Evolutionary conservation across 2,888 invertebrate genomes (phyloP), one percentile per base, ranked within the genome.

Genomic region (Rosalia funebris): DNA sequence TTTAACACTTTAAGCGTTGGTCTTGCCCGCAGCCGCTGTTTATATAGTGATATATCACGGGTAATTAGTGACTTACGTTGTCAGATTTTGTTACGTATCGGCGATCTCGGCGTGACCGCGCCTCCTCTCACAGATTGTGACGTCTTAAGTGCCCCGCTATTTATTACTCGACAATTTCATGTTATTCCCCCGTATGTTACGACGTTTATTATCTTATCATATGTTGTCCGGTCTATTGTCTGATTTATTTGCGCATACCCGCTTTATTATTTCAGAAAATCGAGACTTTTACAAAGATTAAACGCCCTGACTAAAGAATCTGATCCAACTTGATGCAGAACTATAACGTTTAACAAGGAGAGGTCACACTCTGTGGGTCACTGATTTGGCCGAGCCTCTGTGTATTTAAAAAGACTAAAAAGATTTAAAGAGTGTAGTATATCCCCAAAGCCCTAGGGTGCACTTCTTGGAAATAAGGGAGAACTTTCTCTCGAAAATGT

Each of bases 31-130:
- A 77, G 77, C 75, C 77, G 78, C 75, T 78, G 77, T 79, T 80
- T 79, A 79, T 77, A 76, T 75, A 75, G 78, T 79, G 79, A 81
- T 80, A 80, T 80, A 81, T 80, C 77, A 76, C 73, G 74, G 77
- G 78, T 80, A 81, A 81, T 81, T 81, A 81, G 80, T 77, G 79
- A 79, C 75, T 78, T 75, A 71, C 71, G 71, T 71, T 74, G 77
- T 77, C 77, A 76, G 77, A 77, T 78, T 78, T 77, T 72, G 77
- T 79, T 78, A 77, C 77, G 74, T 77, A 78, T 80, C 77, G 77
- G 70, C 75, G 67, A 76, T 79, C 77, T 75, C 71, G 65, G 68
- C 53, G 62, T 64, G 63, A 70, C 73, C 75, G 71, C 77, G 75
- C 78, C 77, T 74, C 74, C 74, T 77, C 74, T 75, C 73, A 72